Conservation (phyloP, 2,888 invertebrate genomes). For the Drosophila villosipedis region DNA sequence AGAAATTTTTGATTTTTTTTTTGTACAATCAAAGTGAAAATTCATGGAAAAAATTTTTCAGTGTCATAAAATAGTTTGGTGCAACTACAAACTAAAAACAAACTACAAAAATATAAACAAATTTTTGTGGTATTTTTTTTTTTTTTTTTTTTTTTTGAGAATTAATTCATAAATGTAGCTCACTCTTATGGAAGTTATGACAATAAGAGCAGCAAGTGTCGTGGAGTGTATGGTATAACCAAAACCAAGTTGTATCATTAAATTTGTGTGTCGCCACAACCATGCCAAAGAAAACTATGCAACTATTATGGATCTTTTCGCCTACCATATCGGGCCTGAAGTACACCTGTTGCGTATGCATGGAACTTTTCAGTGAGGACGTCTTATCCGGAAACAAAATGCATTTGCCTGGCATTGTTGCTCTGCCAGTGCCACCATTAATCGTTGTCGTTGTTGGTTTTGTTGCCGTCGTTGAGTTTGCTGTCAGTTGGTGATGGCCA, state of each 20-base stretch:
- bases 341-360: conserved; percentile 81
- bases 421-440: conserved; percentile 30
- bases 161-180: neutral
- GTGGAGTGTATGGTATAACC: conserved; percentile 23
- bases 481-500: conserved; percentile 65
- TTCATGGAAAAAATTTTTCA: conserved; percentile 8
- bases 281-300: conserved; percentile 65
- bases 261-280: conserved; percentile 52
- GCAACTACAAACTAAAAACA: conserved; percentile 22
- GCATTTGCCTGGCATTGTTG: conserved; percentile 72
- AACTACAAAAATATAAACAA: conserved; percentile 1
- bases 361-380: conserved; percentile 78
- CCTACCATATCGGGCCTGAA: conserved; percentile 83
- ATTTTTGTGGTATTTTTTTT: neutral
- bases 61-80: neutral
- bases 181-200: neutral
- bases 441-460: conserved; percentile 26
- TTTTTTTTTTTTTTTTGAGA: neutral
- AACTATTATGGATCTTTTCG: conserved; percentile 44
- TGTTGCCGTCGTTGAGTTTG: conserved; percentile 33
- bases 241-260: conserved; percentile 39
- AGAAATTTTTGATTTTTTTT: neutral
- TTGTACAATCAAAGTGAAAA: neutral
- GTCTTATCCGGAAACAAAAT: conserved; percentile 80
- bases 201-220: neutral